Evolutionary conservation across 2,888 invertebrate species (phyloP), one percentile per base, ranked within the genome.

Genomic region (Tethea ocularis): DNA sequence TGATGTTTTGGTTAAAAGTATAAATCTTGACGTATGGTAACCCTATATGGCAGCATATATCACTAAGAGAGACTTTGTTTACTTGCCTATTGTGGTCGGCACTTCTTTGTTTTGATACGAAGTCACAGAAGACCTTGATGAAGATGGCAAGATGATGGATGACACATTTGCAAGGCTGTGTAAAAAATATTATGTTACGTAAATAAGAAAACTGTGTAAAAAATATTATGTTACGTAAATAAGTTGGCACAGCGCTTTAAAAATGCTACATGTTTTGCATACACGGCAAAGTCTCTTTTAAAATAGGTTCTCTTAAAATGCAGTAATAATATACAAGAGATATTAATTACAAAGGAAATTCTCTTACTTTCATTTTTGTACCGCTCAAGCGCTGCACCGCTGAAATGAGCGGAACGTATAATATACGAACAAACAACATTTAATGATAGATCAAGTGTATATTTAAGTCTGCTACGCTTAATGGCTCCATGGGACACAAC

Each of bases 401-500:
- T 46, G 54, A 22, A 36, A 54, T 33, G 13, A 54, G 24, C 54
- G 54, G 54, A 54, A 54, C 54, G 54, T 24, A 52, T 54, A 22
- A n/a, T 46, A 46, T 46, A 15, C 46, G 46, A 46, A 46, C 46
- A 46, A 46, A 46, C 46, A 46, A 20, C 46, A 20, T 5, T 17
- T 54, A 54, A 54, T 54, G 33, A 33, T 33, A 54, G 20, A 33
- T 22, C 22, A 54, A 22, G 54, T 33, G 22, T 54, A 33, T 33
- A 54, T 54, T 54, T 54, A 54, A 20, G 6, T 54, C 33, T 46
- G 20, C 20, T 20, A 46, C 46, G 20, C 33, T 33, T 36, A 54
- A 54, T 54, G 33, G 54, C 20, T 54, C 46, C 8, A 46, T 46
- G 46, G 46, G 46, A 46, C 67, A 75, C 71, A 74, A 74, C 74